Evolutionary conservation across 2,797 vertebrate genomes (phyloP), one percentile per base, ranked within the genome.

Genomic region (Pantherophis alleghaniensis): DNA sequence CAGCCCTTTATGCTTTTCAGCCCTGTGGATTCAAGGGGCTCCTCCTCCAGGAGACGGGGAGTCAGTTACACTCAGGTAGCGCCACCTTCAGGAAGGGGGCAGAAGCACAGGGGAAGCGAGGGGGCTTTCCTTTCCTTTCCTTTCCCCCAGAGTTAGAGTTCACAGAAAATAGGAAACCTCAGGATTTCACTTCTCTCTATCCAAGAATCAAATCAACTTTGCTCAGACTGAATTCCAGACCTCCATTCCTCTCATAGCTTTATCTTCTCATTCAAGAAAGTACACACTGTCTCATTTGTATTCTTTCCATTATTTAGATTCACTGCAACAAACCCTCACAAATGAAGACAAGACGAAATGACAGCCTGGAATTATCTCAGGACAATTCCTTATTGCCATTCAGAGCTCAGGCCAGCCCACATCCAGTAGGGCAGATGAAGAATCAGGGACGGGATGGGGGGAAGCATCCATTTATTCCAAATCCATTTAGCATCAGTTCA

Each of bases 1-100:
- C 32, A 57, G 14, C 9, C 16, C 10, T 22, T 20, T 24, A 2
- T 0, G 1, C 11, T 37, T 66, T 13, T 4, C 9, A 12, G 57
- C 79, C 87, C n/a, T 12, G 18, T 2, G n/a, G 60, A 63, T 2
- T 9, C 18, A 28, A 56, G 42, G 4, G 47, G 2, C 26, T 13
- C 26, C 14, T 57, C 16, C 57, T 28, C 10, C 18, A 14, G 51
- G 47, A n/a, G 5, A 1, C 57, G 1, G 16, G 12, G 59, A 16
- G n/a, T 3, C 4, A 2, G 26, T 13, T 0, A 2, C 1, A 3
- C 18, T 26, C 2, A 5, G 5, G 16, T 28, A 22, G 57, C 14
- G 0, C 88, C 47, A n/a, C 32, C 51, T 90, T 59, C 74, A 66
- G 42, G 88, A 42, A 11, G 12, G 42, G 11, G 6, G 20, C 1